Evolutionary conservation across 2,888 invertebrate genomes (phyloP).

Genomic region (Apoda limacodes): DNA sequence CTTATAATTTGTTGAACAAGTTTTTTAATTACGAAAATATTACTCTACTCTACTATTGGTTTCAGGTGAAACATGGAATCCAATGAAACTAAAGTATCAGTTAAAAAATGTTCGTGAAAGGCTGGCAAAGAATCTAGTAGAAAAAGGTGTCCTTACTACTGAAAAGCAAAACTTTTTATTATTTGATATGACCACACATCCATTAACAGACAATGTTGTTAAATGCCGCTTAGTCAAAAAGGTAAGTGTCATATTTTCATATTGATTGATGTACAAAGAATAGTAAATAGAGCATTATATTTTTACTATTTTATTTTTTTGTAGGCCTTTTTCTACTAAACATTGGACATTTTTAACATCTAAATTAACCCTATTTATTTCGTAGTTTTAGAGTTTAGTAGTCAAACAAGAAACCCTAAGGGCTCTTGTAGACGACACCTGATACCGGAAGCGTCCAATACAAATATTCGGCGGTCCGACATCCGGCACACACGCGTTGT

Average conservation of each 20-base stretch:
- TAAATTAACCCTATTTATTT: too few species aligned
- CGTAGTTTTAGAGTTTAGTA: too few species aligned
- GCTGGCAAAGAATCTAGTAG: constrained; percentile 98
- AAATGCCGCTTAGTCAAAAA: constrained; percentile 98
- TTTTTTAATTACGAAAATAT: too few species aligned
- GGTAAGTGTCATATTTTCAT: constrained; percentile 58
- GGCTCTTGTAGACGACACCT: too few species aligned
- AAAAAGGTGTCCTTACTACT: constrained; percentile 98
- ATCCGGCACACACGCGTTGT: too few species aligned
- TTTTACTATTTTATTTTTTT: not conserved
- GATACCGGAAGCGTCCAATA: too few species aligned
- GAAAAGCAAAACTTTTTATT: constrained; percentile 99
- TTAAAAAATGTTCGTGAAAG: constrained; percentile 98
- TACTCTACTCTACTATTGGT: too few species aligned
- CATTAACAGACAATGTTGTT: constrained; percentile 93
- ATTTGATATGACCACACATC: constrained; percentile 99
- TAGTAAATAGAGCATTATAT: too few species aligned
- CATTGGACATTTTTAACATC: not conserved
- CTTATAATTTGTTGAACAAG: too few species aligned
- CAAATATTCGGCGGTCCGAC: too few species aligned
- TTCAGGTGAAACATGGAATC: constrained; percentile 99
- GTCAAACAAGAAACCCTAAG: too few species aligned
- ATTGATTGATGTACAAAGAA: too few species aligned
- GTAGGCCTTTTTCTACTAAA: not conserved
- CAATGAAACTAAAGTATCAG: constrained; percentile 97